Evolutionary conservation across 2,113 vertebrate species (phyloP), one percentile per base, ranked within the genome.

Genomic region (Tamias sibiricus): DNA sequence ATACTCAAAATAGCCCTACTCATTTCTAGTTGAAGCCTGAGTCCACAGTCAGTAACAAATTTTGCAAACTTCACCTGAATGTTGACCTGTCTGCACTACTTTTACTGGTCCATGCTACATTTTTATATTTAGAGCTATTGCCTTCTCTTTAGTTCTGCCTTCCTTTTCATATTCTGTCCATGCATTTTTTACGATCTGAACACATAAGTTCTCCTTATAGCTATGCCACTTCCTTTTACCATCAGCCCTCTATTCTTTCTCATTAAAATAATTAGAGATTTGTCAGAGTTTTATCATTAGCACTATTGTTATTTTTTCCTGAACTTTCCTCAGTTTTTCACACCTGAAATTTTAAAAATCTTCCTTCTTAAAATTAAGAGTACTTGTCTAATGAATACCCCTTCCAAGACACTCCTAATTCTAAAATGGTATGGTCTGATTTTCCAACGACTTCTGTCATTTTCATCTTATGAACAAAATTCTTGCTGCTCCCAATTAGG

Each of bases 261-360:
- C 13, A 57, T 81, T 86, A 80, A 96, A 75, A 81, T 59, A 94
- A 83, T 93, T 91, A 85, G 57, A 62, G 16, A 76, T 69, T 80
- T 80, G 69, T 19, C 44, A 76, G 19, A 89, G 9, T 86, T 42
- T n/a, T 62, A 52, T 32, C 6, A 49, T 59, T 49, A 96, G 44
- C 52, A 77, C 32, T 72, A 84, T 81, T 94, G 40, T 30, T 87
- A 64, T 75, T 69, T 69, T 68, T 17, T 14, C 82, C n/a, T 71
- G 57, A 94, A 10, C 26, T 35, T 71, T 77, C 81, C 72, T 87
- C 82, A 72, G 8, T 14, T 74, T 91, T 52, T 69, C 9, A 85
- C 30, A 28, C 6, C 42, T 62, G 59, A 89, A 89, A 72, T 42
- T 71, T 81, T 49, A 30, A 4, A 94, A 94, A 14, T 64, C 26